phyloP scores from a whole-genome alignment of 2,113 vertebrate species.

The Vicugna pacos region DNA sequence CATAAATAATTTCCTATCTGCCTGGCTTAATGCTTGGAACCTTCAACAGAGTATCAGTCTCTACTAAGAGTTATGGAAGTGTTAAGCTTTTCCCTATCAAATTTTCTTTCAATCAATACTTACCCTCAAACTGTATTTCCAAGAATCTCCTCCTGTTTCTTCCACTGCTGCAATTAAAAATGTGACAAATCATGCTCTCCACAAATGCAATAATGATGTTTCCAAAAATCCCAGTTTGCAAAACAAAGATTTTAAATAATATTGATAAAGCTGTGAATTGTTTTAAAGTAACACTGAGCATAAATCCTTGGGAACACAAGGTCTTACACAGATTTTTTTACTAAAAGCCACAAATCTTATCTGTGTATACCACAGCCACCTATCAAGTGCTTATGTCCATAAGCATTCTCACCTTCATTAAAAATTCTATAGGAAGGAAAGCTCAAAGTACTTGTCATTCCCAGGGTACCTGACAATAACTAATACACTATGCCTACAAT shows the following conservation, averaged over 20 bases:
- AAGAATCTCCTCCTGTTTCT: slow-evolving; percentile 98
- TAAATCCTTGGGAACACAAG: not conserved
- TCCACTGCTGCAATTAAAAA: slow-evolving; percentile 91
- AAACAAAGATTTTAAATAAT: slow-evolving; percentile 36
- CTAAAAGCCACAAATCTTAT: not conserved
- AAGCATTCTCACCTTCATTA: slow-evolving; percentile 15
- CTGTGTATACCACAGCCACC: not conserved
- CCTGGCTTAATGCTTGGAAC: not conserved
- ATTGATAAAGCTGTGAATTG: not conserved
- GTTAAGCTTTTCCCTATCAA: not conserved
- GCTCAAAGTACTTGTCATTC: not conserved
- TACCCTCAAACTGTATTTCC: slow-evolving; percentile 99
- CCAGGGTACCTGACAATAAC: not conserved
- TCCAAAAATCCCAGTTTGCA: slow-evolving; percentile 32
- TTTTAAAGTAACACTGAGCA: not conserved
- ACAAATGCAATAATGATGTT: slow-evolving; percentile 14
- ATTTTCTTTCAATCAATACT: slow-evolving; percentile 82
- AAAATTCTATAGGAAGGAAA: slow-evolving; percentile 12
- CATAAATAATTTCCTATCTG: not conserved
- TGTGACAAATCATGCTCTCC: slow-evolving; percentile 3
- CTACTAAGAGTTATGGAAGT: not conserved
- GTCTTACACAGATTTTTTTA: not conserved
- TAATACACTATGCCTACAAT: not conserved
- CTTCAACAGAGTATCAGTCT: not conserved
- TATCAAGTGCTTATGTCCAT: not conserved